Evolutionary conservation across 2,797 vertebrate genomes (phyloP).

Genomic region (Pseudopleuronectes americanus): DNA sequence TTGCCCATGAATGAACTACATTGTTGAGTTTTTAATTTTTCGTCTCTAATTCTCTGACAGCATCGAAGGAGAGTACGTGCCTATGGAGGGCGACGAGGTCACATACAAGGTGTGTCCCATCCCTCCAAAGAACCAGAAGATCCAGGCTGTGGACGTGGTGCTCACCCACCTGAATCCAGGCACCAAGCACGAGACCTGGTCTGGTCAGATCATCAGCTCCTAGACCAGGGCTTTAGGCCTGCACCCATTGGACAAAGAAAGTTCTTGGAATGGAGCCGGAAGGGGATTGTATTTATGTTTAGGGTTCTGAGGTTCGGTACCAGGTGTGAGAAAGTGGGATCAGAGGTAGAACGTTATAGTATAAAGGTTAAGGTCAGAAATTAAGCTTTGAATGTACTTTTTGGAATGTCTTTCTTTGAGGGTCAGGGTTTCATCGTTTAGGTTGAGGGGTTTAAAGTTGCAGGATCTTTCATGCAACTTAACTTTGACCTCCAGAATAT

Average conservation of each 20-base stretch:
- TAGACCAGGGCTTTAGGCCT: constrained; percentile 72
- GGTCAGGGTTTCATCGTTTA: constrained; percentile 26
- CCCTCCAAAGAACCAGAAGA: constrained; percentile 98
- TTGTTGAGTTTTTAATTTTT: not conserved
- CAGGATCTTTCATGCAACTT: not conserved
- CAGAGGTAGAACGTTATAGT: constrained; percentile 1
- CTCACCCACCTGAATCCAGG: constrained; percentile 95
- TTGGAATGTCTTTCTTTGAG: constrained; percentile 54
- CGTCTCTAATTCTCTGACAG: constrained; percentile 73
- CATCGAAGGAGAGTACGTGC: constrained; percentile 98
- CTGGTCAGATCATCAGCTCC: constrained; percentile 95
- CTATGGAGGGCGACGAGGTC: constrained; percentile 95
- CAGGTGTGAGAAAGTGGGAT: constrained; percentile 10
- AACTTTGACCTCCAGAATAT: constrained; percentile 5
- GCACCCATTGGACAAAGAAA: constrained; percentile 1
- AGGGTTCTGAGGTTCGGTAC: too few species aligned
- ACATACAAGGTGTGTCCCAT: constrained; percentile 97
- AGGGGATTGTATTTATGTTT: not conserved
- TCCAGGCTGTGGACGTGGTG: constrained; percentile 96
- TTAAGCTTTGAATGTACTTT: constrained; percentile 60
- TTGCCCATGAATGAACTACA: not conserved
- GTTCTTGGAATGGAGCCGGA: not conserved
- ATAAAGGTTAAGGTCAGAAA: constrained; percentile 1
- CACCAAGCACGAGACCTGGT: constrained; percentile 98
- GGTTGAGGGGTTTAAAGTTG: constrained; percentile 16